Base-by-base conservation (phyloP, 1,140 invertebrate species). In the Lycorma delicatula region DNA sequence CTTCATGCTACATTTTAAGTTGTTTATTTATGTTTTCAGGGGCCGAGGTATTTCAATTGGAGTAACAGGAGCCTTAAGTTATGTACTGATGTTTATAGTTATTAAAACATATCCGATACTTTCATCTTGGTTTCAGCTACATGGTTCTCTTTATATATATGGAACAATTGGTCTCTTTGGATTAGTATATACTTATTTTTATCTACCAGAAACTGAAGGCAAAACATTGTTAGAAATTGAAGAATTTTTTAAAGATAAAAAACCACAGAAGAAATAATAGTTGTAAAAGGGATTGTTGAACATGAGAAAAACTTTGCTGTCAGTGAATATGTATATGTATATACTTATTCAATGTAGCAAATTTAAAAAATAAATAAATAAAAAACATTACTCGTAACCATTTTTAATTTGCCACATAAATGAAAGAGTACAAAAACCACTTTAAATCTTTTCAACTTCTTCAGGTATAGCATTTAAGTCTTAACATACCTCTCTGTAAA, bases 151-250 rank as follows among this genome's bases (percentile, higher is more conserved):
- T 16, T 56, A 61, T 41, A 28, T 66, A 2, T 63, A 65, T 31
- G 54, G 44, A 7, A 20, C 48, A 20, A 29, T 63, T 18, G 50
- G 58, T 7, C 3, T 59, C 29, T 23, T 61, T 16, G 65, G 65
- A n/a, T 22, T 62, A 9, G 27, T 59, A 22, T 66, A 64, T 47
- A 13, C 64, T 11, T 65, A 63, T 44, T 60, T 53, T 27, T 51
- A 59, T 44, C 29, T 66, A 11, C 65, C 65, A 25, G 64, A 66
- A 51, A 66, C 64, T 9, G 61, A 66, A 47, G 63, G 59, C 13
- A 66, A 63, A 54, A 63, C 64, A 1, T 49, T 66, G 16, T 25
- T 59, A 22, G 61, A 64, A 26, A 64, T 66, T 26, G 59, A 64
- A 54, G 54, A 60, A 25, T 61, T 53, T 52, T 64, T 65, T 22